Conservation (phyloP, 92 coral and sea anemone genomes). For the Hydrozoanthus gracilis region DNA sequence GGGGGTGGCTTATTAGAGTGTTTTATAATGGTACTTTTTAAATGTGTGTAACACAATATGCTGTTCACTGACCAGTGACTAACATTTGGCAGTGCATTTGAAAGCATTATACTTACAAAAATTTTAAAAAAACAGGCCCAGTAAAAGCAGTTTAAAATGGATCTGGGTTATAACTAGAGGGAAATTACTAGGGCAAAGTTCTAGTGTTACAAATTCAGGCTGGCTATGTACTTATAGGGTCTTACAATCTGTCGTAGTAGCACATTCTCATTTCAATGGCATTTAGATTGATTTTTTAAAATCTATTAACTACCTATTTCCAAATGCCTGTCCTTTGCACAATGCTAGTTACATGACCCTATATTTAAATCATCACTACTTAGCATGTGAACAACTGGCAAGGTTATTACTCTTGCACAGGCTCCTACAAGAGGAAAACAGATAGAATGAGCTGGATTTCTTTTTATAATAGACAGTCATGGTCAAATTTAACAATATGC, state of each 20-base stretch:
- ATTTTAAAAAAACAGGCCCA: not conserved
- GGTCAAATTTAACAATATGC: too few relatives aligned
- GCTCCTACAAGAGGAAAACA: too few relatives aligned
- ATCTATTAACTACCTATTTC: too few relatives aligned
- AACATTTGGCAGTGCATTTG: not conserved
- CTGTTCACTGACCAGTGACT: not conserved
- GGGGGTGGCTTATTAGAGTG: not conserved
- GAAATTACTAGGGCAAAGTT: not conserved
- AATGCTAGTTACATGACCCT: too few relatives aligned
- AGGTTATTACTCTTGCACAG: too few relatives aligned
- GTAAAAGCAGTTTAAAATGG: not conserved
- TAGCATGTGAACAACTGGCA: too few relatives aligned
- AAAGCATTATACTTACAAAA: not conserved
- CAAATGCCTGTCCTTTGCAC: too few relatives aligned
- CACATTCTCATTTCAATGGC: too few relatives aligned
- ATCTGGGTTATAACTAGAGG: not conserved
- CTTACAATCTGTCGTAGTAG: not conserved
- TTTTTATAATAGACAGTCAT: too few relatives aligned
- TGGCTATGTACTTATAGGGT: not conserved
- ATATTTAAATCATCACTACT: too few relatives aligned
- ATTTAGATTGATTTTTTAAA: too few relatives aligned
- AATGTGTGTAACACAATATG: not conserved
- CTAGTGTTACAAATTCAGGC: constrained; percentile 1
- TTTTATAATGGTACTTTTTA: not conserved
- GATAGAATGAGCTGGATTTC: too few relatives aligned